Base-by-base conservation (phyloP, 2,797 vertebrate genomes). In the Bovichtus diacanthus region DNA sequence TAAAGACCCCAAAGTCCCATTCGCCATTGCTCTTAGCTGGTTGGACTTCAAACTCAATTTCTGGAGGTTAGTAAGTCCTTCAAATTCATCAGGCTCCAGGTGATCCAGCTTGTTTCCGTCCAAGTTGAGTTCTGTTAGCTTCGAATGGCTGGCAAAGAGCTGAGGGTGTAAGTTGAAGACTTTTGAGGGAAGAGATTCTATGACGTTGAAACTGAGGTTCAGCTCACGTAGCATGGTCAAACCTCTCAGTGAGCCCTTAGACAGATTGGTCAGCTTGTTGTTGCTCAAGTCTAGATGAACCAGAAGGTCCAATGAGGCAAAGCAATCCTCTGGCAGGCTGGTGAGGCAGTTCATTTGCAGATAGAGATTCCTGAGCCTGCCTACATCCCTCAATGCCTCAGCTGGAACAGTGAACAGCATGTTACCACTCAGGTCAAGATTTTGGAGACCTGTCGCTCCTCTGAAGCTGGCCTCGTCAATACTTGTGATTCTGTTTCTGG, bases 401-500 rank as follows among this genome's bases (percentile, higher is more conserved):
- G 63, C 44, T 12, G 92, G 92, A 31, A 89, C 71, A 1, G 27
- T 34, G 3, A 6, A 41, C 54, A 95, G 59, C 46, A 50, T 59
- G 78, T 95, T 95, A 11, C 73, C 61, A 38, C 90, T 89, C 18
- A 95, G 87, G 66, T 94, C 90, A 0, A 95, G 86, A 3, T 91
- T 68, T 53, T 61, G 43, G 9, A 95, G 88, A 6, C n/a, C 49
- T 0, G 25, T 21, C 0, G 81, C 76, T 72, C 91, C 92, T 31
- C 49, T 84, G 21, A 95, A 82, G n/a, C 69, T 85, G 2, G 75
- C 76, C 13, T 72, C 46, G 0, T 11, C 39, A 21, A 94, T 3
- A 46, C 5, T 55, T 39, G 6, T 51, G 13, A 95, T 66, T 6
- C 50, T 63, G 78, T 95, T 95, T 3, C 60, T 68, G 1, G 90